These are phyloP conservation scores for Ia io DNA, from an alignment of 2,113 vertebrate species.

Conservation along the genomic window DNA sequence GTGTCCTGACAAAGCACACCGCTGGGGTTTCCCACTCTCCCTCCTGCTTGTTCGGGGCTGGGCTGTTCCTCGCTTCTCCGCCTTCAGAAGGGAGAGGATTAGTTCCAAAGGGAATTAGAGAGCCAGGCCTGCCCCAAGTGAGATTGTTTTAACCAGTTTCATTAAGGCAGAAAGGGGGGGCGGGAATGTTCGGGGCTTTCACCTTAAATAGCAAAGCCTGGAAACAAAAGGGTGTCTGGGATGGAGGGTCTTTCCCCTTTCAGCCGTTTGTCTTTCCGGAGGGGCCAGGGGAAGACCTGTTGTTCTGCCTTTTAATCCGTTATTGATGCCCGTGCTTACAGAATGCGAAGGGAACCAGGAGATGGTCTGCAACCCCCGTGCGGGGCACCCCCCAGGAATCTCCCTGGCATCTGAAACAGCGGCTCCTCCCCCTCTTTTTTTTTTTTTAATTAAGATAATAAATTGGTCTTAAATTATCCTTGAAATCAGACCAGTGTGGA, in stretches of 20 bases:
- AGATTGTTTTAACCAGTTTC: background rate
- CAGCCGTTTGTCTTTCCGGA: background rate
- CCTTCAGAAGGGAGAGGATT: conserved; percentile 61
- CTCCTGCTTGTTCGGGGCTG: background rate
- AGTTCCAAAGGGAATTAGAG: conserved; percentile 40
- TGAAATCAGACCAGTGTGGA: conserved; percentile 99
- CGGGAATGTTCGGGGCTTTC: background rate
- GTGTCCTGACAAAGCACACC: conserved; percentile 20
- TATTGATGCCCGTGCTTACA: conserved; percentile 22
- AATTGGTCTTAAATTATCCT: conserved; percentile 99
- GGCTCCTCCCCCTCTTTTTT: conserved; percentile 79
- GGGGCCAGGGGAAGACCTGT: background rate
- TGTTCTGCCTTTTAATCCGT: conserved; percentile 16
- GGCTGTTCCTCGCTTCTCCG: conserved; percentile 53
- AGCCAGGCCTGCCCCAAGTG: conserved; percentile 57
- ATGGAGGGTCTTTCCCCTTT: background rate
- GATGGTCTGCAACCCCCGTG: background rate
- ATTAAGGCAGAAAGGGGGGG: background rate
- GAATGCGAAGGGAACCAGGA: background rate
- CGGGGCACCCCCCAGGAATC: conserved; percentile 50
- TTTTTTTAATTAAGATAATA: conserved; percentile 97
- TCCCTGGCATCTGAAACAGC: conserved; percentile 78
- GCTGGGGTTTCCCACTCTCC: conserved; percentile 35
- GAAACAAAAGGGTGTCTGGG: background rate
- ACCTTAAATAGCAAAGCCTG: background rate